phyloP scores from a whole-genome alignment of 2,113 vertebrate species.

The Desmodus rotundus region DNA sequence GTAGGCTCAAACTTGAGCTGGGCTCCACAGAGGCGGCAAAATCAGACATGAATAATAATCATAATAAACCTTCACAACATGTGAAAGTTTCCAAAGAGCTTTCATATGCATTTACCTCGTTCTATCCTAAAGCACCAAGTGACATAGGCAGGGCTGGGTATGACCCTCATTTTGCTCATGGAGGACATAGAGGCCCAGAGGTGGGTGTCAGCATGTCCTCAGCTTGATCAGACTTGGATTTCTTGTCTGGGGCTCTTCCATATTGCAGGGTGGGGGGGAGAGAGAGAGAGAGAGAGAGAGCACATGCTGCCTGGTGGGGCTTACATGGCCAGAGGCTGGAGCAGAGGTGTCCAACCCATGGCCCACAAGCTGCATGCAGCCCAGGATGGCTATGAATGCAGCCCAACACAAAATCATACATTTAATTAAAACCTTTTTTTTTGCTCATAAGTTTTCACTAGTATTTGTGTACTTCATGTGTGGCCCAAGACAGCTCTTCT shows the following conservation, averaged over 20 bases:
- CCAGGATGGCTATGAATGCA: too few species aligned
- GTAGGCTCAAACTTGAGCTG: conserved; percentile 45
- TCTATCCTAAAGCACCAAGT: neutral
- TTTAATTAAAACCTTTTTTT: too few species aligned
- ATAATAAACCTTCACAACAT: conserved; percentile 57
- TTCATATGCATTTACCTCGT: conserved; percentile 37
- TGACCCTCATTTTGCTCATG: neutral
- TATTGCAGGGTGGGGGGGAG: neutral
- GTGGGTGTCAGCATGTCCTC: neutral
- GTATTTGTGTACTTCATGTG: too few species aligned
- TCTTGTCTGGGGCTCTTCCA: neutral
- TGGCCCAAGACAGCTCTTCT: too few species aligned
- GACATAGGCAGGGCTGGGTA: neutral
- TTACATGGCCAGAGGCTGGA: neutral
- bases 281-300: neutral
- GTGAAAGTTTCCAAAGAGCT: conserved; percentile 46
- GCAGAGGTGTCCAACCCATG: neutral
- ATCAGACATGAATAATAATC: conserved; percentile 64
- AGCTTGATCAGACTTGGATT: neutral
- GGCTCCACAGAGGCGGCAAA: conserved; percentile 56
- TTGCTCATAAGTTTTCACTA: too few species aligned
- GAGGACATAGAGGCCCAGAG: neutral
- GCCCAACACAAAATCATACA: too few species aligned
- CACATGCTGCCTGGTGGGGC: neutral
- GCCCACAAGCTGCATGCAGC: too few species aligned